Base-by-base conservation (phyloP, 2,888 invertebrate genomes). In the Thera britannica region DNA sequence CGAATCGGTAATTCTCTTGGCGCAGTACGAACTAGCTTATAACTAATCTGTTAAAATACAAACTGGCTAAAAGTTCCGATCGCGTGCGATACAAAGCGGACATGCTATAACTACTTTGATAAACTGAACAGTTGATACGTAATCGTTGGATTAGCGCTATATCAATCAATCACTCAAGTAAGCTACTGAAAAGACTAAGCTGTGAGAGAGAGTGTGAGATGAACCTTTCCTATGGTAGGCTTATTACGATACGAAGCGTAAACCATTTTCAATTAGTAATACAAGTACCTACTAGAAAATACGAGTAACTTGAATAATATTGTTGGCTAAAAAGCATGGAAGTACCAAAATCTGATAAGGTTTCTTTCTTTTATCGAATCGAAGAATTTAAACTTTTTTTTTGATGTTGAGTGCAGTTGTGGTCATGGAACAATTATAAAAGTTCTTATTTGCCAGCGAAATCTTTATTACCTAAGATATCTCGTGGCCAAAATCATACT, bases 31-130 rank as follows among this genome's bases (percentile, higher is more conserved):
- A 76, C 75, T 78, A 67, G 60, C 58, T 75, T 68, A 77, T 74
- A 78, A 70, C 67, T 74, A 73, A 81, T 83, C 76, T 77, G 75
- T 79, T 80, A 75, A 77, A 82, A 81, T 78, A 79, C 75, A 79
- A 78, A 75, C 65, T 72, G 62, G 64, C 67, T 70, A 67, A 59
- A 72, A 76, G 71, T 71, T 77, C 23, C 51, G 62, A 72, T 78
- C 72, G 79, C 80, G 79, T 81, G 78, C 72, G 62, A 65, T 75
- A 70, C 62, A 73, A 69, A 67, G 58, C 67, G 57, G 67, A 65
- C 66, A 64, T 71, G 65, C 65, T 77, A 66, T 76, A 76, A 72
- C 11, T 51, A 76, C 73, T 77, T 76, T 71, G 74, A 72, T 71
- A 72, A 77, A 79, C 78, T 67, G 74, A 70, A 71, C 68, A 71